These are phyloP conservation scores for Phenganax subtilis DNA, from an alignment of 92 coral and sea anemone genomes.

Conservation along the genomic window DNA sequence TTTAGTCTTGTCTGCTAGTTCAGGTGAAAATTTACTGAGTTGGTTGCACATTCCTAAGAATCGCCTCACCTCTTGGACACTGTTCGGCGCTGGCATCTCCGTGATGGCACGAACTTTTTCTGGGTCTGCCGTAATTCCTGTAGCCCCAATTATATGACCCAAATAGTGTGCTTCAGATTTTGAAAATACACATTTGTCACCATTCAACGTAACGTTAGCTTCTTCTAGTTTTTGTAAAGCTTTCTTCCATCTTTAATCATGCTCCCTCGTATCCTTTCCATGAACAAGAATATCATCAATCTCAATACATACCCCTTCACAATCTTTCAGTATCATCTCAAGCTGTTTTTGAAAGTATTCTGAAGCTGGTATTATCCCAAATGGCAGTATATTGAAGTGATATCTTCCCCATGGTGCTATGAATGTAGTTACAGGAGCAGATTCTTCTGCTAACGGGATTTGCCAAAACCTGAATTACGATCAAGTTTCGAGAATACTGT, in stretches of 20 bases:
- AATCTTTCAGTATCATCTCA: not conserved
- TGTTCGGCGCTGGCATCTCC: constrained; percentile 45
- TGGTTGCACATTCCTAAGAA: constrained; percentile 59
- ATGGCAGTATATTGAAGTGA: constrained; percentile 7
- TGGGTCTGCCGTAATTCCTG: constrained; percentile 49
- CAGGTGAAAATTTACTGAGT: constrained; percentile 19
- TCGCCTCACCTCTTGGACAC: constrained; percentile 44
- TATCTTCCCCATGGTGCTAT: not conserved
- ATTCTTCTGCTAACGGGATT: not conserved
- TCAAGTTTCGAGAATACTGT: constrained; percentile 12
- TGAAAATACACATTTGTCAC: constrained; percentile 40
- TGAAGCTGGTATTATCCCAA: not conserved
- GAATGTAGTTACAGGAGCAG: constrained; percentile 2
- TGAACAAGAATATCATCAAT: not conserved
- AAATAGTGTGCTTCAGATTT: constrained; percentile 32
- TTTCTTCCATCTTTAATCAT: constrained; percentile 5
- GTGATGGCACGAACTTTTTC: constrained; percentile 45
- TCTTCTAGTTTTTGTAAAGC: constrained; percentile 6
- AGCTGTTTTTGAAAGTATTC: constrained; percentile 31
- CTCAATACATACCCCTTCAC: too few relatives aligned
- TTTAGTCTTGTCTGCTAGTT: constrained; percentile 6
- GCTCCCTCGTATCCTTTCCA: constrained; percentile 1
- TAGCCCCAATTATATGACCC: constrained; percentile 42
- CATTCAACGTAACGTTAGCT: constrained; percentile 15
- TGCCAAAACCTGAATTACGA: constrained; percentile 15